phyloP scores from a whole-genome alignment of 2,888 invertebrate species.

The Andrena praecox region DNA sequence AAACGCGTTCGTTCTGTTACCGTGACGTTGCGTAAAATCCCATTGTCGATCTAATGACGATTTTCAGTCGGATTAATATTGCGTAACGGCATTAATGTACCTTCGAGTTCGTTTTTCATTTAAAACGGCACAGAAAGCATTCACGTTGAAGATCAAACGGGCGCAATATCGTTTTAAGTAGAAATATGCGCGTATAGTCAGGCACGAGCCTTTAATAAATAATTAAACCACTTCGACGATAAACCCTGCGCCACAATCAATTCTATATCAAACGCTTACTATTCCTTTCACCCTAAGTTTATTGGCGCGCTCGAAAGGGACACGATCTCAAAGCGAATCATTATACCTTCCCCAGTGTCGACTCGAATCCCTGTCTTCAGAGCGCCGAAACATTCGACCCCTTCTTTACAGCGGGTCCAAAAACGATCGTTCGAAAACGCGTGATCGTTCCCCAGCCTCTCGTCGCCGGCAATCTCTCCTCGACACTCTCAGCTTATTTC shows the following conservation, averaged over 20 bases:
- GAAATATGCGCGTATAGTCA: neutral
- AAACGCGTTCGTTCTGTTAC: slow-evolving; percentile 1
- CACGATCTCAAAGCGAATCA: neutral
- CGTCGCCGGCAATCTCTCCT: slow-evolving; percentile 42
- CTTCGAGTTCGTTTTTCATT: neutral
- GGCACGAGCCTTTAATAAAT: neutral
- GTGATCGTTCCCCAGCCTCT: slow-evolving; percentile 1
- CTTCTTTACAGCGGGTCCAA: neutral
- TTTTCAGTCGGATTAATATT: slow-evolving; percentile 32
- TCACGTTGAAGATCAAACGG: neutral
- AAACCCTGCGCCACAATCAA: too few species aligned
- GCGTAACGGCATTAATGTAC: slow-evolving; percentile 9
- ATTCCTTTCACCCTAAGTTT: too few species aligned
- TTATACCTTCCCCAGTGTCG: neutral
- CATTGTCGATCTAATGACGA: slow-evolving; percentile 16
- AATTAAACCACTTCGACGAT: too few species aligned
- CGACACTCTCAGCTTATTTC: slow-evolving; percentile 56
- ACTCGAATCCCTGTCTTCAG: neutral
- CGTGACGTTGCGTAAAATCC: slow-evolving; percentile 12
- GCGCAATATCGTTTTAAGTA: neutral
- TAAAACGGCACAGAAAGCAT: neutral
- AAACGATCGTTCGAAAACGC: slow-evolving; percentile 11
- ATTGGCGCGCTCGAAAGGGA: neutral
- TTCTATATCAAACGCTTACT: too few species aligned
- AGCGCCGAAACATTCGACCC: neutral